phyloP scores from a whole-genome alignment of 2,888 invertebrate species.

The Eueremaeus valkanovi region DNA sequence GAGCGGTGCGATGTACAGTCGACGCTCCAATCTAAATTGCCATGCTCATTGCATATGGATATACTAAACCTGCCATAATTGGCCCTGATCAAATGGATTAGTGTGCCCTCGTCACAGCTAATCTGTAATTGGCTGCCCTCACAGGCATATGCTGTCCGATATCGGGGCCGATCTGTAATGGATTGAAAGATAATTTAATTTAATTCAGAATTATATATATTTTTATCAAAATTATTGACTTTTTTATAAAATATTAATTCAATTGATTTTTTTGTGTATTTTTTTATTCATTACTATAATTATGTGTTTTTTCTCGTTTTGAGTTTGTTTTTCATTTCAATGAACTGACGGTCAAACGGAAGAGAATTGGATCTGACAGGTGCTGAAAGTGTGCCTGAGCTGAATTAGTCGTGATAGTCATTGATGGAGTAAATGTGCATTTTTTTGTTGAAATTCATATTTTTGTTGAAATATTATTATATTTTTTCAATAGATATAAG shows the following conservation, averaged over 20 bases:
- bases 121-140: conserved; percentile 86
- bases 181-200: not conserved
- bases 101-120: conserved; percentile 77
- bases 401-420: too few relatives aligned
- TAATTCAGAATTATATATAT: not conserved
- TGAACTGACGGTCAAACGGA: too few relatives aligned
- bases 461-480: too few relatives aligned
- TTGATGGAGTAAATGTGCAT: too few relatives aligned
- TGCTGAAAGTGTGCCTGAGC: too few relatives aligned
- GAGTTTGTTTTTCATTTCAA: too few relatives aligned
- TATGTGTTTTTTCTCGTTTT: too few relatives aligned
- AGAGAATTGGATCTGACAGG: too few relatives aligned
- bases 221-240: not conserved
- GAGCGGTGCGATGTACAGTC: conserved; percentile 91
- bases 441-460: too few relatives aligned
- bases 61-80: conserved; percentile 90
- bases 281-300: too few relatives aligned
- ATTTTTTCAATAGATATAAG: too few relatives aligned
- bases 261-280: too few relatives aligned
- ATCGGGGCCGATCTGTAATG: conserved; percentile 50
- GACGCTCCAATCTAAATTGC: conserved; percentile 91
- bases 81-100: conserved; percentile 84
- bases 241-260: not conserved
- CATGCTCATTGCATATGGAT: conserved; percentile 92
- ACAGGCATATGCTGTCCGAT: conserved; percentile 89